phyloP scores from a whole-genome alignment of 2,113 vertebrate species.

The Scortum barcoo region DNA sequence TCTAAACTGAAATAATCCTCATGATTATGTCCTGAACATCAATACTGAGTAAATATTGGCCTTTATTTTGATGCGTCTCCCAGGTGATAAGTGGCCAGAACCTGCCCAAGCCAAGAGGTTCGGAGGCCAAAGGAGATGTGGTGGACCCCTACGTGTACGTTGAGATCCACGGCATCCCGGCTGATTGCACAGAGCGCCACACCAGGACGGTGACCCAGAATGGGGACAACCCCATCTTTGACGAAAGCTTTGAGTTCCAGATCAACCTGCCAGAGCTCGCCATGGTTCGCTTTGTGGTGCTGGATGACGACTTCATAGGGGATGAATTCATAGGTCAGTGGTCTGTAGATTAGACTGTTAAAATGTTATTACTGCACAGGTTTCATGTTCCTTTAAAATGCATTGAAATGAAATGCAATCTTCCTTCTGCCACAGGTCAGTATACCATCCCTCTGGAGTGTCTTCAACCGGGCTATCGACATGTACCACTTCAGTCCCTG shows the following conservation, averaged over 20 bases:
- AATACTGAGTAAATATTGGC: neutral
- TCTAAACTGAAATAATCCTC: neutral
- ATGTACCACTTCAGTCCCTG: conserved; percentile 91
- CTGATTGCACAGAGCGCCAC: conserved; percentile 93
- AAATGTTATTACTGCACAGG: neutral
- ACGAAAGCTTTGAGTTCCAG: conserved; percentile 97
- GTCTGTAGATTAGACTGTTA: neutral
- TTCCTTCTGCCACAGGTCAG: conserved; percentile 84
- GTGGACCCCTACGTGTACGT: conserved; percentile 96
- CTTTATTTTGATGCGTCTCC: conserved; percentile 37
- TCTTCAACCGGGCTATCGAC: conserved; percentile 93
- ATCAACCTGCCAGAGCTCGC: conserved; percentile 95
- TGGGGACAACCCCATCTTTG: conserved; percentile 94
- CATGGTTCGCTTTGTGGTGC: conserved; percentile 95
- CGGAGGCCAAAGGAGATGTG: conserved; percentile 94
- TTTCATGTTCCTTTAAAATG: neutral
- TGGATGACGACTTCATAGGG: conserved; percentile 96
- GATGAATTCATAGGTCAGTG: conserved; percentile 92
- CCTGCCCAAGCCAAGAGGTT: conserved; percentile 93
- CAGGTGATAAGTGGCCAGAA: conserved; percentile 96
- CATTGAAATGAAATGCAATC: neutral
- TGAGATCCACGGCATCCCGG: conserved; percentile 96
- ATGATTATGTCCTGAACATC: neutral
- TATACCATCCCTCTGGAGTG: conserved; percentile 96
- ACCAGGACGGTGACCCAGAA: conserved; percentile 95